Evolutionary conservation across 2,113 vertebrate genomes (phyloP), one percentile per base, ranked within the genome.

Genomic region (Phrynosoma blainvillii): DNA sequence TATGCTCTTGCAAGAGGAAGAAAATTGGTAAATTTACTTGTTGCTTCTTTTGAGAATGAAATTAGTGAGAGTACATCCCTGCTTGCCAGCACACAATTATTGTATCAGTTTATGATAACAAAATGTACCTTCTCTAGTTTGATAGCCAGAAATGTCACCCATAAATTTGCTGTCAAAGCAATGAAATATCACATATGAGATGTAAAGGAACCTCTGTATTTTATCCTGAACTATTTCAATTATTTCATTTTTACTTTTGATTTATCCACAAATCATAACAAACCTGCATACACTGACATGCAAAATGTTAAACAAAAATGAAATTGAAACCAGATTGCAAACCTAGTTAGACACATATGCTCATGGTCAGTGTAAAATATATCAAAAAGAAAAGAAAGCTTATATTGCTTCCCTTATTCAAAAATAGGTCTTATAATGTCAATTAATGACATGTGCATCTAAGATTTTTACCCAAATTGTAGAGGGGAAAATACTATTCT

Each of bases 231-330:
- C 42, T 9, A 13, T 52, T 78, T 30, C 25, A 71, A 30, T 71
- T 71, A n/a, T 27, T 78, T 54, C 76, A 78, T 30, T 74, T 73
- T 73, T 84, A 84, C n/a, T 70, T 56, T 56, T 84, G 68, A 36
- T 74, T 32, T 23, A 13, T 32, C 30, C 20, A 36, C 36, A 84
- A 74, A n/a, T 71, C 21, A 74, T 36, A 74, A 59, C 27, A 36
- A 84, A 56, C 47, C 65, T 82, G 4, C 82, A n/a, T 71, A 73
- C n/a, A 84, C 5, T 36, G n/a, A 56, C 27, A 56, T 56, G 70
- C 16, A 56, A 32, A 80, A 32, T 56, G 20, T 74, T 70, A 83
- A 47, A 82, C 36, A 68, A 66, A 82, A 83, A 68, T 70, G 20
- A 83, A 83, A 23, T 70, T 42, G 42, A 83, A 68, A 30, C 65